A percentile compares a stretch with the other conserved stretches of the same genome.
Evolutionary conservation across 92 coral and sea anemone genomes (phyloP).

Genomic region (Scolanthus callimorphus): DNA sequence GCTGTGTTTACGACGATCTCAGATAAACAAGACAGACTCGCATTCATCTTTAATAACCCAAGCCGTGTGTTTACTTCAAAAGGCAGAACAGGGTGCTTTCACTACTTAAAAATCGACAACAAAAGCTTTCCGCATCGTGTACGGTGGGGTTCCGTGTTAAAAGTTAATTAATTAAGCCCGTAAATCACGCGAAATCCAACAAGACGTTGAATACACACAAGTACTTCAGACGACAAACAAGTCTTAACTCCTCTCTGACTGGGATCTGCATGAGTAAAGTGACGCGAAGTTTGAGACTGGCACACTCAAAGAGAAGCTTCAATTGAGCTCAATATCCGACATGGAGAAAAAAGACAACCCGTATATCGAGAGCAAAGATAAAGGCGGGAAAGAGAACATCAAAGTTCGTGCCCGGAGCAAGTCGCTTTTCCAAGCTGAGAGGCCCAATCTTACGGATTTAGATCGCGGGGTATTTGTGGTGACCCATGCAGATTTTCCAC

Average conservation of each 20-base stretch:
- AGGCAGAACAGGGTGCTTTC: too few species aligned
- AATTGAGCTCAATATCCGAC: neutral
- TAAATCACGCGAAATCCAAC: neutral
- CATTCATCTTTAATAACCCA: too few species aligned
- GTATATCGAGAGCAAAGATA: neutral
- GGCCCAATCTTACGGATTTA: slow-evolving; percentile 26
- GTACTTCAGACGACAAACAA: neutral
- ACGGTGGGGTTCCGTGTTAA: too few species aligned
- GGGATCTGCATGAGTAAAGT: neutral
- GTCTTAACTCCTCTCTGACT: neutral
- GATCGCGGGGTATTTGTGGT: slow-evolving; percentile 65
- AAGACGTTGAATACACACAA: neutral
- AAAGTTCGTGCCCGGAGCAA: slow-evolving; percentile 25
- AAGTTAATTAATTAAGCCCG: neutral
- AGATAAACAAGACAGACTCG: too few species aligned
- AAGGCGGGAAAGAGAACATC: neutral
- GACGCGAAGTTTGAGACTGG: neutral
- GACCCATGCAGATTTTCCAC: slow-evolving; percentile 88
- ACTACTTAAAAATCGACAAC: too few species aligned
- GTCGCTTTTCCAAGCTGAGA: slow-evolving; percentile 61
- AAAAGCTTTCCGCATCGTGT: too few species aligned
- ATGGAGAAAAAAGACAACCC: neutral
- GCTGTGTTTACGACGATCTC: too few species aligned
- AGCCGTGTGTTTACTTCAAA: too few species aligned
- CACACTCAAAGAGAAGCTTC: neutral